These are phyloP conservation scores for Lasioglossum malachurum DNA, from an alignment of 2,888 invertebrate genomes.

Conservation along the genomic window DNA sequence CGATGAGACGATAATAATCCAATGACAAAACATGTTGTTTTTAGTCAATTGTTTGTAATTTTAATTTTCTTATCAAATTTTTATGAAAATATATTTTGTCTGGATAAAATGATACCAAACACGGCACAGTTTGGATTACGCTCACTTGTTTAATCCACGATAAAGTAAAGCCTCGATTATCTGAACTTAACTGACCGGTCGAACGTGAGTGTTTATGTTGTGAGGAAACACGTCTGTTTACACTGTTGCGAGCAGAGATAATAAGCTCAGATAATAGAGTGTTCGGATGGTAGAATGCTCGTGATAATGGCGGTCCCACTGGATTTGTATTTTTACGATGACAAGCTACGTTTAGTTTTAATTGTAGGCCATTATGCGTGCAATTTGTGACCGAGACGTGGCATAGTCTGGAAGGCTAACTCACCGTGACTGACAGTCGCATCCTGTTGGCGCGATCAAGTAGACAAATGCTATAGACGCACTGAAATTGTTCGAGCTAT, in stretches of 20 bases:
- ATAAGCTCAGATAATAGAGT: background rate
- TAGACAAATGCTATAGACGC: constrained; percentile 1
- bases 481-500: background rate
- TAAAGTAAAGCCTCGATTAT: background rate
- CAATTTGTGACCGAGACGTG: background rate
- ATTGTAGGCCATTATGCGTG: background rate
- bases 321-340: background rate
- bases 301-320: background rate
- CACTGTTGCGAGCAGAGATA: background rate
- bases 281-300: background rate
- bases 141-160: background rate
- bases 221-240: too few relatives aligned
- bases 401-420: background rate
- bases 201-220: background rate
- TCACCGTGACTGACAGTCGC: constrained; percentile 1
- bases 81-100: background rate
- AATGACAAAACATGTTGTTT: too few relatives aligned
- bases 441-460: background rate
- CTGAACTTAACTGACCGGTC: background rate
- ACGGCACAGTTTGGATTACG: too few relatives aligned
- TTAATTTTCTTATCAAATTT: too few relatives aligned
- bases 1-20: too few relatives aligned
- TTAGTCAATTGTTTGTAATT: too few relatives aligned
- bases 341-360: background rate
- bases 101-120: background rate